Percentiles rank a stretch among this genome's conserved stretches.
These are phyloP conservation scores for Lochmaea crataegi DNA, from an alignment of 2,888 invertebrate genomes.

Conservation along the genomic window DNA sequence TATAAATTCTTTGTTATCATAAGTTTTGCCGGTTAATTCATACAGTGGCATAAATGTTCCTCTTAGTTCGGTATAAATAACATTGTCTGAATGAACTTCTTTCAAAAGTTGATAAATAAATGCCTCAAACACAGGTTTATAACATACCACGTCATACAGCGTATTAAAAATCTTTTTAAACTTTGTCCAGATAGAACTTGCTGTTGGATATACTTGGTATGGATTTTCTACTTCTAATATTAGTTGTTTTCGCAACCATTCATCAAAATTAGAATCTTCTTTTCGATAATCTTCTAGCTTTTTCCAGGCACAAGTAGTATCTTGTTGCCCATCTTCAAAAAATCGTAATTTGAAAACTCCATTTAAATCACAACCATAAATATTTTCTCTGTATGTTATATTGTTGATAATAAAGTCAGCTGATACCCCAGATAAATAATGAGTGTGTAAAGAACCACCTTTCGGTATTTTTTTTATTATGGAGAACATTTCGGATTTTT, in stretches of 20 bases:
- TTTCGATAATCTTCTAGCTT: constrained; percentile 66
- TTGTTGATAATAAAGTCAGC: constrained; percentile 72
- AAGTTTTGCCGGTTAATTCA: constrained; percentile 68
- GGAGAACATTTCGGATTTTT: constrained; percentile 73
- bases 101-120: constrained; percentile 69
- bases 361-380: constrained; percentile 66
- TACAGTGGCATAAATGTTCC: constrained; percentile 69
- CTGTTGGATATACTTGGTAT: constrained; percentile 54
- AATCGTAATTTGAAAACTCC: constrained; percentile 60
- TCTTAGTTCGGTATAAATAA: constrained; percentile 71
- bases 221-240: constrained; percentile 55
- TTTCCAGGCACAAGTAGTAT: constrained; percentile 64
- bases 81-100: constrained; percentile 73
- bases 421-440: constrained; percentile 74
- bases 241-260: constrained; percentile 54
- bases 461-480: constrained; percentile 79
- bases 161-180: constrained; percentile 68
- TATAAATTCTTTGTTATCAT: constrained; percentile 66
- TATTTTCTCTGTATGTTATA: constrained; percentile 72
- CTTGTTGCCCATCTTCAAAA: constrained; percentile 54
- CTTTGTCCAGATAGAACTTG: constrained; percentile 66
- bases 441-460: constrained; percentile 78
- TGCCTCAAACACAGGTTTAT: constrained; percentile 69
- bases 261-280: constrained; percentile 50
- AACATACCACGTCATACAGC: constrained; percentile 67